A percentile compares a stretch with the other conserved stretches of the same genome.
phyloP scores from a whole-genome alignment of 2,888 invertebrate genomes.

The Drosophila longiperda region DNA sequence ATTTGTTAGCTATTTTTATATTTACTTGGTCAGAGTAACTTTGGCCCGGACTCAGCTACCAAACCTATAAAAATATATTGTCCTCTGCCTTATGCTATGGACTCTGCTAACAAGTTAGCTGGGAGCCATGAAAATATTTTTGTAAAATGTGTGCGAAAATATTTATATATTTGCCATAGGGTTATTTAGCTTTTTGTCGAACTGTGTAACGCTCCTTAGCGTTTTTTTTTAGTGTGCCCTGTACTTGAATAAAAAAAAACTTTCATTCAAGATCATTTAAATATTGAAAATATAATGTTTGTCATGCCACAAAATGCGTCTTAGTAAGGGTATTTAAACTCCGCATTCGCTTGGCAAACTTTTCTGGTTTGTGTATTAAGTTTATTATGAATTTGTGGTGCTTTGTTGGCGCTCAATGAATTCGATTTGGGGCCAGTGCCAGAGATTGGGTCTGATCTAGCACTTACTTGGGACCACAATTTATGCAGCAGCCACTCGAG shows the following conservation, averaged over 20 bases:
- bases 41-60: slow-evolving; percentile 8
- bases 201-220: background rate
- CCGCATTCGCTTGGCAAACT: no score
- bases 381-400: slow-evolving; percentile 34
- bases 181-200: background rate
- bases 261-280: background rate
- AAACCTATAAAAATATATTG: slow-evolving; percentile 39
- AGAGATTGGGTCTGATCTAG: background rate
- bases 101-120: slow-evolving; percentile 76
- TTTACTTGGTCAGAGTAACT: slow-evolving; percentile 53
- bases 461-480: slow-evolving; percentile 33
- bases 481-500: slow-evolving; percentile 57
- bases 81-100: slow-evolving; percentile 59
- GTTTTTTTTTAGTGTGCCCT: background rate
- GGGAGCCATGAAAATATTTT: slow-evolving; percentile 68
- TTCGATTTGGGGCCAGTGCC: slow-evolving; percentile 52
- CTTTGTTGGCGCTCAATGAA: slow-evolving; percentile 49
- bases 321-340: background rate
- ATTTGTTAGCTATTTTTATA: slow-evolving; percentile 68
- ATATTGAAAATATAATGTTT: background rate
- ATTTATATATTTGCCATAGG: background rate
- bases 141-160: slow-evolving; percentile 45
- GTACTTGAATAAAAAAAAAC: background rate
- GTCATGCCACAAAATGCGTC: background rate
- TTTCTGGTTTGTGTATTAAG: slow-evolving; percentile 2